phyloP scores from a whole-genome alignment of 2,113 vertebrate genomes.

The Xiphias gladius region DNA sequence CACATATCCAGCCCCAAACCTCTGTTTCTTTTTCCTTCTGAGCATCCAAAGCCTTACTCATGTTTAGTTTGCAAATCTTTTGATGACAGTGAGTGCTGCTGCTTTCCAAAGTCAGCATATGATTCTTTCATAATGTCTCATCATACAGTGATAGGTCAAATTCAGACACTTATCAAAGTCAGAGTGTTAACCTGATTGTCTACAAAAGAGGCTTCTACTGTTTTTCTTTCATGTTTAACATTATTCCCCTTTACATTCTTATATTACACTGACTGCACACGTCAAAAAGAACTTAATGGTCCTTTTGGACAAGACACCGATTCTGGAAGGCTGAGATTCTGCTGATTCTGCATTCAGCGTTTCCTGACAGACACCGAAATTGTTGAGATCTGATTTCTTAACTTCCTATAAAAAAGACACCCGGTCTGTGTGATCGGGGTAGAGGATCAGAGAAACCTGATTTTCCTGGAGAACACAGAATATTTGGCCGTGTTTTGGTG shows the following conservation, averaged over 20 bases:
- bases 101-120: conserved; percentile 54
- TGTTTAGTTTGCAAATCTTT: conserved; percentile 70
- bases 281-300: background rate
- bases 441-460: too few species aligned
- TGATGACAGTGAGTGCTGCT: conserved; percentile 67
- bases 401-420: too few species aligned
- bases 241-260: background rate
- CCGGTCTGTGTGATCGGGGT: too few species aligned
- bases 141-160: conserved; percentile 18
- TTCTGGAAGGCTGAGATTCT: too few species aligned
- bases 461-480: too few species aligned
- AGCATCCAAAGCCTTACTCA: conserved; percentile 70
- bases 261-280: background rate
- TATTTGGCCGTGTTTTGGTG: too few species aligned
- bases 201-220: background rate
- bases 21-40: conserved; percentile 80
- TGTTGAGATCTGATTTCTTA: too few species aligned
- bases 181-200: too few species aligned
- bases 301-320: too few species aligned
- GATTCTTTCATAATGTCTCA: conserved; percentile 41
- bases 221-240: background rate
- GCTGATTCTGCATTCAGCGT: too few species aligned
- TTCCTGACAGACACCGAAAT: too few species aligned
- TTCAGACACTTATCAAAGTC: background rate
- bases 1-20: conserved; percentile 58